Evolutionary conservation across 2,888 invertebrate species (phyloP).

Genomic region (Parapristionchus giblindavisi): DNA sequence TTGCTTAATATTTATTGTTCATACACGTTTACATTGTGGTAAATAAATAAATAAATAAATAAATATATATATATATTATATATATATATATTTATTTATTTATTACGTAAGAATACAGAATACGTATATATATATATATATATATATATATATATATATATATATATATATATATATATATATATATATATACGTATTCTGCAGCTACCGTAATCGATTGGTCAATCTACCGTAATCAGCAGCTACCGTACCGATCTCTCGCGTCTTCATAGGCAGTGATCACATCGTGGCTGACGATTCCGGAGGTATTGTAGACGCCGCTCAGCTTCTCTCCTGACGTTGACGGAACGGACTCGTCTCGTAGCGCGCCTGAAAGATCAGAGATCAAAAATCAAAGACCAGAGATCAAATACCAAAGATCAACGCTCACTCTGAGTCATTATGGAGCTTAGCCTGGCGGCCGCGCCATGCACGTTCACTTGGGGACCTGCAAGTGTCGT

Average conservation of each 20-base stretch:
- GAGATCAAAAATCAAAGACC: background rate
- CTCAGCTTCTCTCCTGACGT: background rate
- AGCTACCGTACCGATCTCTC: conserved; percentile 15
- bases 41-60: too few relatives aligned
- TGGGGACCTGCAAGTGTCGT: background rate
- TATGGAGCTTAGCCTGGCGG: background rate
- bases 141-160: too few relatives aligned
- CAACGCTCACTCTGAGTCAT: conserved; percentile 14
- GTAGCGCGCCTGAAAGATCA: background rate
- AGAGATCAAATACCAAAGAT: background rate
- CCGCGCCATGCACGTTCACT: conserved; percentile 9
- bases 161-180: too few relatives aligned
- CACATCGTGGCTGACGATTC: conserved; percentile 23
- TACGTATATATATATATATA: too few relatives aligned
- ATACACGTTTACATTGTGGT: too few relatives aligned
- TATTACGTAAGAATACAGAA: too few relatives aligned
- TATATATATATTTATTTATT: too few relatives aligned
- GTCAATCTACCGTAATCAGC: background rate
- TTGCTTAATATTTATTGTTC: too few relatives aligned
- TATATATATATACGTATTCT: too few relatives aligned
- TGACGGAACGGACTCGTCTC: background rate
- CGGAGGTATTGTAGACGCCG: background rate
- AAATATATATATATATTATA: too few relatives aligned
- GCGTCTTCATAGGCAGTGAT: conserved; percentile 17
- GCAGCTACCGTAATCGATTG: background rate